Evolutionary conservation across 2,888 invertebrate genomes (phyloP).

Genomic region (Liodrosophila aerea): DNA sequence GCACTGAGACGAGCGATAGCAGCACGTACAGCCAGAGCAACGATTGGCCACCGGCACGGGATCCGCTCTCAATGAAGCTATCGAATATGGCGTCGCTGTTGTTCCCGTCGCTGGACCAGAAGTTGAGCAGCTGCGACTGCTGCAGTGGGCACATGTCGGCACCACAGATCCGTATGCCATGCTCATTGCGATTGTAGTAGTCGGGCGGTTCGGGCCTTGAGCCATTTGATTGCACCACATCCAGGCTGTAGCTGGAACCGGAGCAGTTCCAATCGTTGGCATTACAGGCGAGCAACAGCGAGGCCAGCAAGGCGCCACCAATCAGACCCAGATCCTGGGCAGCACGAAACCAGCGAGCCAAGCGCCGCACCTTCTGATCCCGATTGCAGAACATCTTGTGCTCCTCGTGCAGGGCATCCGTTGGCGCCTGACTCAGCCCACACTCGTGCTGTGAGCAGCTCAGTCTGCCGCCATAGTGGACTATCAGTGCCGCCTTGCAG

Average conservation of each 20-base stretch:
- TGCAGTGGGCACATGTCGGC: slow-evolving; percentile 84
- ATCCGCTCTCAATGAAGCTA: slow-evolving; percentile 75
- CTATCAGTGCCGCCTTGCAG: slow-evolving; percentile 80
- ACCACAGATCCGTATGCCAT: slow-evolving; percentile 85
- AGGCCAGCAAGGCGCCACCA: slow-evolving; percentile 84
- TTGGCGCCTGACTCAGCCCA: slow-evolving; percentile 45
- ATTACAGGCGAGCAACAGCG: slow-evolving; percentile 82
- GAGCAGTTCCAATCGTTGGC: slow-evolving; percentile 78
- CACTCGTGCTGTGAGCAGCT: slow-evolving; percentile 82
- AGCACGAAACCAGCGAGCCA: slow-evolving; percentile 84
- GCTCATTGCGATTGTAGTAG: slow-evolving; percentile 84
- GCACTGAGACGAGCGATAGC: slow-evolving; percentile 82
- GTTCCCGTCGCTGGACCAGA: slow-evolving; percentile 21
- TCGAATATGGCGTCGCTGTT: slow-evolving; percentile 57
- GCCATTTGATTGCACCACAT: no score
- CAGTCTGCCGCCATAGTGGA: slow-evolving; percentile 79
- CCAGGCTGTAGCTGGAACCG: no score
- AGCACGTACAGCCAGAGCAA: slow-evolving; percentile 81
- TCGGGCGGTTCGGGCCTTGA: slow-evolving; percentile 82
- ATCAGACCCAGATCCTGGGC: slow-evolving; percentile 85
- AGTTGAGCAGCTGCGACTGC: slow-evolving; percentile 4
- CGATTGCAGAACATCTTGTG: slow-evolving; percentile 82
- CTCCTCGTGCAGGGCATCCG: slow-evolving; percentile 79
- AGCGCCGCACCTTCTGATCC: slow-evolving; percentile 83
- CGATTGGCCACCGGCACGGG: slow-evolving; percentile 71